Percentiles rank a stretch among this genome's conserved stretches.
Evolutionary conservation across 2,113 vertebrate species (phyloP).

Genomic region (Coturnix japonica): DNA sequence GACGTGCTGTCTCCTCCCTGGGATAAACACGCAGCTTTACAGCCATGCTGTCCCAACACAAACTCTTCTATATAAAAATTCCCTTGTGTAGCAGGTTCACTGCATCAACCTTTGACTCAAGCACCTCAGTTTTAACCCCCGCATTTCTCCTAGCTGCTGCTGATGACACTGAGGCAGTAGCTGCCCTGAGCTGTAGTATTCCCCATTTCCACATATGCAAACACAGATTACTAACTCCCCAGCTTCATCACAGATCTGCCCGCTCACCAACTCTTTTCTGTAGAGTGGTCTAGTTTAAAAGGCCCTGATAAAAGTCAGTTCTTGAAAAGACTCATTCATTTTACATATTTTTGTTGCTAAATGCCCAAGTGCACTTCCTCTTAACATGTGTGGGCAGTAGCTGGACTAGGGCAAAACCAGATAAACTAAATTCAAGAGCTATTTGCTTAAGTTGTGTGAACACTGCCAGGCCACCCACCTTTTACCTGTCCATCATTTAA

Average conservation of each 20-base stretch:
- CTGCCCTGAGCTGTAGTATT: not conserved
- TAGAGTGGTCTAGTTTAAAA: not conserved
- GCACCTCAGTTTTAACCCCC: not conserved
- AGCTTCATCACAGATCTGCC: not conserved
- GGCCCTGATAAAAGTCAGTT: not conserved
- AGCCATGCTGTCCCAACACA: not conserved
- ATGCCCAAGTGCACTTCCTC: not conserved
- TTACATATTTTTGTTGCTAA: not conserved
- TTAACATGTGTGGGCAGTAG: not conserved
- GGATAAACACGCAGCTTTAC: not conserved
- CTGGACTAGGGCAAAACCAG: not conserved
- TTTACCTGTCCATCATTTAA: not conserved
- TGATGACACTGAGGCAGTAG: not conserved
- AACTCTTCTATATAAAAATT: not conserved
- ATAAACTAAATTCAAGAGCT: not conserved
- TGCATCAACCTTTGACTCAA: not conserved
- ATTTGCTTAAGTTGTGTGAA: not conserved
- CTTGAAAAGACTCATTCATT: not conserved
- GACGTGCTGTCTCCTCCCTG: not conserved
- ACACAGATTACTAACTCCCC: not conserved
- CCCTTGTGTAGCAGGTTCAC: not conserved
- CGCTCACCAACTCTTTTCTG: not conserved
- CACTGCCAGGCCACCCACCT: accelerated
- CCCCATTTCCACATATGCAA: not conserved
- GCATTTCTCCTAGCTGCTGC: not conserved